These are phyloP conservation scores for Okapia johnstoni DNA, from an alignment of 2,113 vertebrate genomes.

Conservation along the genomic window DNA sequence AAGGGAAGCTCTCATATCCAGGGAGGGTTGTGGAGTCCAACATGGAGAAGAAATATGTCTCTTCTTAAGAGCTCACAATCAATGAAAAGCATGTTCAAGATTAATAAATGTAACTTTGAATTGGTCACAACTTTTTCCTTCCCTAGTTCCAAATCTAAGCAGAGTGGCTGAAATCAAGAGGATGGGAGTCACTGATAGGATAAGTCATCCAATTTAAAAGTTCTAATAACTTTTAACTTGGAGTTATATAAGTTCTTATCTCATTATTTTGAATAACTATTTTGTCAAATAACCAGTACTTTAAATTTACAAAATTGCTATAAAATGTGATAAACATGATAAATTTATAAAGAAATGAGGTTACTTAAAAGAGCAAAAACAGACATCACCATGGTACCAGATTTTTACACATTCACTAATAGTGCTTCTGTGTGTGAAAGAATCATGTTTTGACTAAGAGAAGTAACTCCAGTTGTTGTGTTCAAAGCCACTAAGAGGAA, in stretches of 20 bases:
- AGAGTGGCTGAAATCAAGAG: not conserved
- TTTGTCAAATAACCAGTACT: not conserved
- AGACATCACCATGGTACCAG: conserved; percentile 28
- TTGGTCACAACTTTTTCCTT: not conserved
- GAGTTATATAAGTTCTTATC: not conserved
- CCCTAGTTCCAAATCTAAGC: not conserved
- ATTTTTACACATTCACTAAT: not conserved
- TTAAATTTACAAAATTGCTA: not conserved
- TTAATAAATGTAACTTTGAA: not conserved
- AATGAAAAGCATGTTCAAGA: not conserved
- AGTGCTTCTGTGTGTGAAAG: not conserved
- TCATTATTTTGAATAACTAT: not conserved
- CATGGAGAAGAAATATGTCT: not conserved
- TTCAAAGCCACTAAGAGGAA: not conserved
- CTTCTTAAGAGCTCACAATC: not conserved
- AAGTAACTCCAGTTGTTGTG: not conserved
- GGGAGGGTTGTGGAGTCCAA: not conserved
- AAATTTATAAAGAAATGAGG: conserved; percentile 26
- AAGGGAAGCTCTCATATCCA: not conserved
- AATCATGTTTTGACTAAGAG: not conserved
- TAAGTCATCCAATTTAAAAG: not conserved
- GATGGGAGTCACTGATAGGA: not conserved
- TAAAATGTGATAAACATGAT: not conserved
- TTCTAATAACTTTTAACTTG: not conserved
- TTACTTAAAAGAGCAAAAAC: not conserved